phyloP scores from a whole-genome alignment of 2,797 vertebrate species.

The Esox masquinongy region DNA sequence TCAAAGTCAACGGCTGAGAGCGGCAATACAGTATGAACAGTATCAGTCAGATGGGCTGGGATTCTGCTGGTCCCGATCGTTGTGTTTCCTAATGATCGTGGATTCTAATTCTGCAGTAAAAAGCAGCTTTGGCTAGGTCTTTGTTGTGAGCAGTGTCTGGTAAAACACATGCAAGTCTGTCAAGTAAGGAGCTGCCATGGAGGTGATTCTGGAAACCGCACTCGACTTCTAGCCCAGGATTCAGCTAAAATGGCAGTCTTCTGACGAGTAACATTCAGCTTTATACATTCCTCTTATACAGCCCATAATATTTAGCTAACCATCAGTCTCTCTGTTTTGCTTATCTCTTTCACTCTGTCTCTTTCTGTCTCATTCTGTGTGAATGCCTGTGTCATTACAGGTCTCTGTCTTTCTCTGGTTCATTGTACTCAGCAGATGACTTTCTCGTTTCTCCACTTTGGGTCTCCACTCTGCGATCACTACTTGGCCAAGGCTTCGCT shows the following conservation, averaged over 20 bases:
- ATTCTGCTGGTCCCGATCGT: conserved; percentile 67
- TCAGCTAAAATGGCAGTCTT: not conserved
- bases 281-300: conserved; percentile 45
- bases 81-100: conserved; percentile 71
- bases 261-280: conserved; percentile 31
- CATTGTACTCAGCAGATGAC: not conserved
- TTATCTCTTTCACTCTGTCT: conserved; percentile 14
- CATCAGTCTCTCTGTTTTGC: conserved; percentile 10
- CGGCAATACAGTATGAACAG: conserved; percentile 60
- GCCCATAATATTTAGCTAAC: not conserved
- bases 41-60: conserved; percentile 62
- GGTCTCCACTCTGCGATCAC: not conserved
- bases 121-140: conserved; percentile 69
- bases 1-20: conserved; percentile 61
- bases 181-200: conserved; percentile 13
- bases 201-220: too few relatives aligned
- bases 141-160: conserved; percentile 75
- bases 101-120: conserved; percentile 60
- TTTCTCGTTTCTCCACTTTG: not conserved
- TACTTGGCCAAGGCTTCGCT: not conserved
- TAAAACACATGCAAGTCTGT: conserved; percentile 42
- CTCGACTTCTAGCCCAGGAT: conserved; percentile 28
- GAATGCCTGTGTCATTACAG: not conserved
- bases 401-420: not conserved
- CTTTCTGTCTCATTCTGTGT: not conserved